Evolutionary conservation across 1,140 invertebrate genomes (phyloP), one percentile per base, ranked within the genome.

Genomic region (Nephotettix cincticeps): DNA sequence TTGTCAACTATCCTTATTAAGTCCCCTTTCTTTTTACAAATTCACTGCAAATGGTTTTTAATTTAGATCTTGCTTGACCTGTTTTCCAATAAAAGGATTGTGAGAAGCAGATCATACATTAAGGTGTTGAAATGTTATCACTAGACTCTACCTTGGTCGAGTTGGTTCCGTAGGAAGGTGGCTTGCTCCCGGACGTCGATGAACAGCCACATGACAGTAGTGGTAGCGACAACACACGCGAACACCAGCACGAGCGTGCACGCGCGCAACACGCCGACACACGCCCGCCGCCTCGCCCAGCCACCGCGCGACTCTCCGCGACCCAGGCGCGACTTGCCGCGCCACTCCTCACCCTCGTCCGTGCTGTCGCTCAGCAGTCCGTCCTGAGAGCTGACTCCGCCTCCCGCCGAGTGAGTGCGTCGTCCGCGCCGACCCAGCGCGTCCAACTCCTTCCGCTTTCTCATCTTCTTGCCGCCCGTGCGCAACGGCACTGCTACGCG

Each of bases 161-260:
- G 84, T 77, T 90, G 86, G 47, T 81, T 84, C 72, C 88, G 83
- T 4, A 90, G 82, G 6, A 85, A 86, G 11, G 86, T 85, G 65
- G 89, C 85, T 78, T 90, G 88, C 71, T 89, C 83, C 74, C 88
- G 83, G 29, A 89, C 87, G 75, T 90, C 88, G 32, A 89, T 86
- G 77, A 90, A 89, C 1, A 89, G 82, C 87, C 88, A 90, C 69
- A 89, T 83, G 40, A 89, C 84, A 43, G 87, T 87, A 21, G 86
- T 84, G 9, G 88, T 88, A 30, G 87, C 85, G 1, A 89, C 83
- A n/a, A 89, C 83, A 72, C 86, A 87, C 1, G 86, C 84, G 73
- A 88, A 87, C 28, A 87, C 81, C 3, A 88, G 83, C 70, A 88
- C 83, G 17, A 84, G 85, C 27, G 85, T 85, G 72, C 87, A 89